Percentiles rank a stretch among this genome's conserved stretches.
These are phyloP conservation scores for Nymphicus hollandicus DNA, from an alignment of 2,113 vertebrate species.

Conservation along the genomic window DNA sequence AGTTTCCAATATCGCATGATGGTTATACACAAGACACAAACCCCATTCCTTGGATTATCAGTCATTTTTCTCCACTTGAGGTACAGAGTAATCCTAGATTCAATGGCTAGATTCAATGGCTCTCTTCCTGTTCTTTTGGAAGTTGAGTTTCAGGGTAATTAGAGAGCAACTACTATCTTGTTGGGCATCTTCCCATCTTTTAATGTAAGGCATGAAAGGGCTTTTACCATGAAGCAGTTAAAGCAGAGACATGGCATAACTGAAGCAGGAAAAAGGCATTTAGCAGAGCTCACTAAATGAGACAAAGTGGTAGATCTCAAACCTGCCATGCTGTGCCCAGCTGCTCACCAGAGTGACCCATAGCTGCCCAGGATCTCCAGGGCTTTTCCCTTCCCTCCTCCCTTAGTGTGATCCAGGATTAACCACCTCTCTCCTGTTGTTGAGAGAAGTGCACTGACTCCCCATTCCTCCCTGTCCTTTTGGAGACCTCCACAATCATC, in stretches of 20 bases:
- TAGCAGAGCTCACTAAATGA: background rate
- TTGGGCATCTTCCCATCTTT: background rate
- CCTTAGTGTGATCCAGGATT: background rate
- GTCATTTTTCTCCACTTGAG: background rate
- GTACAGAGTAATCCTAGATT: background rate
- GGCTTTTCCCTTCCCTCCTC: background rate
- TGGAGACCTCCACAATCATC: background rate
- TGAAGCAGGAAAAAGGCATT: background rate
- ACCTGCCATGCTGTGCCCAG: background rate
- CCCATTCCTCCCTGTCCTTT: background rate
- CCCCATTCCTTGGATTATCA: background rate
- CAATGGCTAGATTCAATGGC: background rate
- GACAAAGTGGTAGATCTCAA: background rate
- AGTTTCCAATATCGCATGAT: background rate
- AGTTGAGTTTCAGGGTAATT: background rate
- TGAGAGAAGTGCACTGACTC: background rate
- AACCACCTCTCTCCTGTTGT: background rate
- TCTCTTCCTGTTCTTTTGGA: background rate
- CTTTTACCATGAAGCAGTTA: background rate
- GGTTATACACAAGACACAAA: background rate
- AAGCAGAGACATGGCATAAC: background rate
- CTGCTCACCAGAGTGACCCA: background rate
- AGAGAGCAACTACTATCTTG: background rate
- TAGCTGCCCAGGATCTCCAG: background rate
- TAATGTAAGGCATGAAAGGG: background rate